Evolutionary conservation across 2,888 invertebrate species (phyloP).

Genomic region (Thalpophila matura): DNA sequence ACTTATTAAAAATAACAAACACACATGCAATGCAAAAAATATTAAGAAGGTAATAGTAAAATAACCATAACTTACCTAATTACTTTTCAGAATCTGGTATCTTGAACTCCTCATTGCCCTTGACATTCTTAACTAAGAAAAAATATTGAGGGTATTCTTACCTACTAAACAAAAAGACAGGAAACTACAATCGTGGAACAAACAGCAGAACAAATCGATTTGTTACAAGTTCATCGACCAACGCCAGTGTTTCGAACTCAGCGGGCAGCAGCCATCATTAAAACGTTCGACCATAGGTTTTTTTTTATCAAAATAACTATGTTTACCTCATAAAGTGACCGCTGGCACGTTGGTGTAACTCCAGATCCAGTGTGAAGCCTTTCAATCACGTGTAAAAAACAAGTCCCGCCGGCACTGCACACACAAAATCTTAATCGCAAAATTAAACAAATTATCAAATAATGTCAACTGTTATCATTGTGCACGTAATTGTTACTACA

Average conservation of each 20-base stretch:
- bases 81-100: no score
- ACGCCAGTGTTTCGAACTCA: constrained; percentile 49
- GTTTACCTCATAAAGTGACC: constrained; percentile 94
- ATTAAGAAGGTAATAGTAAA: no score
- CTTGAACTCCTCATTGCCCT: constrained; percentile 33
- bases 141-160: constrained; percentile 40
- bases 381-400: constrained; percentile 72
- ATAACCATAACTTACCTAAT: no score
- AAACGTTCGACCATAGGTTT: constrained; percentile 17
- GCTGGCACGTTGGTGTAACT: constrained; percentile 94
- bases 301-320: constrained; percentile 29
- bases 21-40: no score
- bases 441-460: constrained; percentile 65
- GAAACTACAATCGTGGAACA: constrained; percentile 58
- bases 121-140: constrained; percentile 44
- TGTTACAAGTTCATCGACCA: constrained; percentile 74
- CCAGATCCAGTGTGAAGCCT: constrained; percentile 94
- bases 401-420: constrained; percentile 77
- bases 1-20: no score
- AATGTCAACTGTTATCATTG: constrained; percentile 70
- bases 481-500: constrained; percentile 73
- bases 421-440: constrained; percentile 61
- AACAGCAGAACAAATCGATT: constrained; percentile 67
- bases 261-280: constrained; percentile 39
- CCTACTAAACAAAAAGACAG: constrained; percentile 43